phyloP scores from a whole-genome alignment of 1,140 invertebrate genomes.

The Ditylenchus dipsaci region DNA sequence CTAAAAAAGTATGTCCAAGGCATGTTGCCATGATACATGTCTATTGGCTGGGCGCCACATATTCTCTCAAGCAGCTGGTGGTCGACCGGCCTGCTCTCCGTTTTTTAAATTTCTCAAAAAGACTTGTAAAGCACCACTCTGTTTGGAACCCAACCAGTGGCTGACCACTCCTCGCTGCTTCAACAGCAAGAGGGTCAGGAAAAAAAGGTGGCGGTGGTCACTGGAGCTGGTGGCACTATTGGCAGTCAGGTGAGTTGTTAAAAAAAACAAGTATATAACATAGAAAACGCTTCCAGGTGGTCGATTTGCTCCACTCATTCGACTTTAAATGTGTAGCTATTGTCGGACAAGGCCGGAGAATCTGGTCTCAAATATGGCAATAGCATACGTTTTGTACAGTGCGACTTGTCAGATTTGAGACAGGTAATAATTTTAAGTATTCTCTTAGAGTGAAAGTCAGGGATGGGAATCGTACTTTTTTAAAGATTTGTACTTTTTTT shows the following conservation, averaged over 20 bases:
- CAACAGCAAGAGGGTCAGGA: neutral
- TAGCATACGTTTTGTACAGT: neutral
- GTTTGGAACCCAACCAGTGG: neutral
- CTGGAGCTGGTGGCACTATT: neutral
- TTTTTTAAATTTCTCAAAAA: neutral
- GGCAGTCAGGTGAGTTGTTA: neutral
- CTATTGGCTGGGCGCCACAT: neutral
- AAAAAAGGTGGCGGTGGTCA: neutral
- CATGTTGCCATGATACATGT: neutral
- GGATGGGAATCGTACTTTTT: no score
- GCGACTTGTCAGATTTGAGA: neutral
- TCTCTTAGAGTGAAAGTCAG: no score
- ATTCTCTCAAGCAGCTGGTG: neutral
- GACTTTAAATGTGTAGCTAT: neutral
- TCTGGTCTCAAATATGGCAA: neutral
- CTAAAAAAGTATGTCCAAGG: neutral
- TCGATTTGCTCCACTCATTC: neutral
- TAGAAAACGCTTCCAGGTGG: neutral
- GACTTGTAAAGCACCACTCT: neutral
- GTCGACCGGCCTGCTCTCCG: neutral
- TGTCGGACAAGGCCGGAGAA: neutral
- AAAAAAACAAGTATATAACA: neutral
- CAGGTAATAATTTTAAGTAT: neutral
- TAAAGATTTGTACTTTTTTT: no score
- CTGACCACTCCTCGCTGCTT: neutral